Evolutionary conservation across 2,797 vertebrate genomes (phyloP).

Genomic region (Coranthus polyacanthus): DNA sequence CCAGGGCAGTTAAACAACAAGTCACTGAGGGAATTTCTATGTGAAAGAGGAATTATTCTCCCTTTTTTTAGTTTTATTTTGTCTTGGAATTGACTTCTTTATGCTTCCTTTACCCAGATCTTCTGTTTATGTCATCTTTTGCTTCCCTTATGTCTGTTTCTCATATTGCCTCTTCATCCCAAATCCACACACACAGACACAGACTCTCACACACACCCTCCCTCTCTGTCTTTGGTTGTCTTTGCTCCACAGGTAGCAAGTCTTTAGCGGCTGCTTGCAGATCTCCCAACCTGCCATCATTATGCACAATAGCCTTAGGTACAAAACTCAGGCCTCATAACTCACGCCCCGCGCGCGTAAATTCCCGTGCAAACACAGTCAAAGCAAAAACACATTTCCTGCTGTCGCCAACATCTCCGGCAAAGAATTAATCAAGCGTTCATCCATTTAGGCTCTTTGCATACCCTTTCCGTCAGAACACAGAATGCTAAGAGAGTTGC

Average conservation of each 20-base stretch:
- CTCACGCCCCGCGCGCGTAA: constrained; percentile 90
- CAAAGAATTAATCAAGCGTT: constrained; percentile 99
- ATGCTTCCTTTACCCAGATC: constrained; percentile 3
- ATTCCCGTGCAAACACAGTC: constrained; percentile 95
- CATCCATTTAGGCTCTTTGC: constrained; percentile 99
- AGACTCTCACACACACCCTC: constrained; percentile 8
- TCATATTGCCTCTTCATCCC: constrained; percentile 39
- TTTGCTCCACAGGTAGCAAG: constrained; percentile 85
- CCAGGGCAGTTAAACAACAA: background rate
- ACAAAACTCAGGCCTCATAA: constrained; percentile 92
- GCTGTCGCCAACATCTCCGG: constrained; percentile 98
- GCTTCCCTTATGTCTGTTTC: constrained; percentile 48
- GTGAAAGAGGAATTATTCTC: background rate
- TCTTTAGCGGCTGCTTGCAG: constrained; percentile 84
- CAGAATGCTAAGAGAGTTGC: constrained; percentile 95
- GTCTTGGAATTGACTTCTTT: constrained; percentile 3
- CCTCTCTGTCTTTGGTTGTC: constrained; percentile 69
- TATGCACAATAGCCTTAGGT: constrained; percentile 93
- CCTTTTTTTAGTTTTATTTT: background rate
- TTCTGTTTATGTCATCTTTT: constrained; percentile 9
- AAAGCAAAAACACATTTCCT: constrained; percentile 97
- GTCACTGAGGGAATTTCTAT: background rate
- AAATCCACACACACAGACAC: background rate
- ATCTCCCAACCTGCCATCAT: constrained; percentile 86
- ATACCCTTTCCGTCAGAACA: constrained; percentile 99